Percentiles rank a stretch among this genome's conserved stretches.
Evolutionary conservation across 2,888 invertebrate species (phyloP).

Genomic region (Nomada fucata): DNA sequence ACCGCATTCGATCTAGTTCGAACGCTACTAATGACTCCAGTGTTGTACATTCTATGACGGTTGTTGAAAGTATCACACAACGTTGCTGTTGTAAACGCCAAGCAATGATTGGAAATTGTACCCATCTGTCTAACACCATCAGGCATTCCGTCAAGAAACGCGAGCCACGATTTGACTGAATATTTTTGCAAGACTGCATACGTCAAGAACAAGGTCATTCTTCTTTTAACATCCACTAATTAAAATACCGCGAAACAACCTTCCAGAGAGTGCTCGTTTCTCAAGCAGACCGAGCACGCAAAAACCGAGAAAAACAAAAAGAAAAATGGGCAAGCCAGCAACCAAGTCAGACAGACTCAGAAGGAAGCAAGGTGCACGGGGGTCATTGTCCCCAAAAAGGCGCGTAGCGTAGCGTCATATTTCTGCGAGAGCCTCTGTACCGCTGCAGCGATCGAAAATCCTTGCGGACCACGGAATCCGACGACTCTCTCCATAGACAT

Average conservation of each 20-base stretch:
- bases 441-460: conserved; percentile 10
- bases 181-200: not conserved
- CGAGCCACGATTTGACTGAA: not conserved
- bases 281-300: not conserved
- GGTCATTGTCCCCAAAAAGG: conserved; percentile 72
- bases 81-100: conserved; percentile 1
- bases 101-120: conserved; percentile 1
- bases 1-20: conserved; percentile 42
- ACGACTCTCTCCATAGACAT: not conserved
- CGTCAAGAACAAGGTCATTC: not conserved
- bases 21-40: conserved; percentile 32
- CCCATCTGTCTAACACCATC: not conserved
- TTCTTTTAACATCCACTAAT: not conserved
- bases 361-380: conserved; percentile 62
- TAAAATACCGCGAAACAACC: not conserved
- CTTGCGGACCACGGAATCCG: not conserved
- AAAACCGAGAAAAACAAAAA: conserved; percentile 2
- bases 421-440: conserved; percentile 26
- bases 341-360: conserved; percentile 53
- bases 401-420: conserved; percentile 60
- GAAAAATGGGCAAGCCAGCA: conserved; percentile 24
- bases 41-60: conserved; percentile 8
- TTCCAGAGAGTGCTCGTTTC: not conserved
- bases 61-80: conserved; percentile 29
- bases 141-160: not conserved